These are phyloP conservation scores for Hydrotaea cyrtoneurina DNA, from an alignment of 2,888 invertebrate species.

Conservation along the genomic window DNA sequence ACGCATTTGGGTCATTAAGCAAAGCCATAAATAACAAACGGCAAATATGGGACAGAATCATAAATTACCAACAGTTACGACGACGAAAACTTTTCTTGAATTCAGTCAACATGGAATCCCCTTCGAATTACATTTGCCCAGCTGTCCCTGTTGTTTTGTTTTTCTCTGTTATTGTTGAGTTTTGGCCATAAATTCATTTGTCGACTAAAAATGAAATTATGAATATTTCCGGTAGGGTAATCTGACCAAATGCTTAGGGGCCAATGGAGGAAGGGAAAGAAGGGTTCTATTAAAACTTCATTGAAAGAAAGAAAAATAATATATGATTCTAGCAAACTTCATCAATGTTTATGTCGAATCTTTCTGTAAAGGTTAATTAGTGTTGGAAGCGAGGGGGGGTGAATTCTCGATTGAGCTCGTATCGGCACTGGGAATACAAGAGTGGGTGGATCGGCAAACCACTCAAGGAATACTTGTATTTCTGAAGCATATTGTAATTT, in stretches of 20 bases:
- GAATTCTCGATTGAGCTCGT: too few relatives aligned
- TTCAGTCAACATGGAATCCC: background rate
- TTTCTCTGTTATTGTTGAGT: background rate
- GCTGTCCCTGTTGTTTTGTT: background rate
- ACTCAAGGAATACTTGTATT: too few relatives aligned
- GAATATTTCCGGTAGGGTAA: background rate
- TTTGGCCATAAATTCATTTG: background rate
- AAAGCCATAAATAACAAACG: background rate
- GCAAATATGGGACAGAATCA: background rate
- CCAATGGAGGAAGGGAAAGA: too few relatives aligned
- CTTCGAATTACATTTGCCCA: background rate
- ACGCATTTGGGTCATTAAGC: background rate
- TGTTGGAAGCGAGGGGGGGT: too few relatives aligned
- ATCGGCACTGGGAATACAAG: too few relatives aligned
- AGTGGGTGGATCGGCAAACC: too few relatives aligned
- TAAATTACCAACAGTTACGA: background rate
- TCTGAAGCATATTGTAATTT: too few relatives aligned
- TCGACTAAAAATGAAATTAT: background rate
- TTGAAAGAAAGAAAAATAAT: background rate
- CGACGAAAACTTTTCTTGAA: background rate
- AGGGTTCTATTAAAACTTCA: too few relatives aligned
- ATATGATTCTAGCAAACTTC: background rate
- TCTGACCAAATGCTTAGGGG: background rate
- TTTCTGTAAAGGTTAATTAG: too few relatives aligned
- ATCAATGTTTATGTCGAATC: too few relatives aligned